A percentile compares a stretch with the other conserved stretches of the same genome.
phyloP scores from a whole-genome alignment of 2,797 vertebrate species.

The Enteromius thamalakanensis region DNA sequence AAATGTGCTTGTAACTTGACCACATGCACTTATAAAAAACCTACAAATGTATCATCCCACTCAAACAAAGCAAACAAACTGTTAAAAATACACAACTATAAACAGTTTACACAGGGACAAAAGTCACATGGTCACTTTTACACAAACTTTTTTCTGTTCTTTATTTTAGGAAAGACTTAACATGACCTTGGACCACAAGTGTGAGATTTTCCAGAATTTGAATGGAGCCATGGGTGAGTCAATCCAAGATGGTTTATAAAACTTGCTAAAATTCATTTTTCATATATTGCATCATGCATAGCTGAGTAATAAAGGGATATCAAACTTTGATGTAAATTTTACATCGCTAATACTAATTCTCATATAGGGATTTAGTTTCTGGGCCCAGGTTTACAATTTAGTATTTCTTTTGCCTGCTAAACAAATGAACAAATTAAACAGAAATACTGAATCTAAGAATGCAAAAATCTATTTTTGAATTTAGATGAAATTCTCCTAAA shows the following conservation, averaged over 20 bases:
- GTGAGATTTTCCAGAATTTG: conserved; percentile 94
- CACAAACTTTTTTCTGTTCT: conserved; percentile 29
- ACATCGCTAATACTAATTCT: background rate
- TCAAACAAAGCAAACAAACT: conserved; percentile 50
- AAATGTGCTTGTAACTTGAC: conserved; percentile 45
- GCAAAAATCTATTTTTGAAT: background rate
- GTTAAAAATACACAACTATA: conserved; percentile 40
- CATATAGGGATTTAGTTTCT: background rate
- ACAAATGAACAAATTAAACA: background rate
- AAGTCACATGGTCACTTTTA: background rate
- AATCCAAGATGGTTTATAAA: conserved; percentile 32
- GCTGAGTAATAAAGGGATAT: background rate
- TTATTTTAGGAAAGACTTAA: conserved; percentile 86
- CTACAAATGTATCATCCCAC: conserved; percentile 43
- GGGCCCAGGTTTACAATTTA: background rate
- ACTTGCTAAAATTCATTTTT: background rate
- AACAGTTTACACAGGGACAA: conserved; percentile 11
- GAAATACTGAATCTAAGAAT: background rate
- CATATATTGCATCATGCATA: background rate
- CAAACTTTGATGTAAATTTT: background rate
- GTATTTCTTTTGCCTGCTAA: background rate
- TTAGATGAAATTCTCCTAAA: conserved; percentile 94
- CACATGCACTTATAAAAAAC: conserved; percentile 43
- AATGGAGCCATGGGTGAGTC: conserved; percentile 93
- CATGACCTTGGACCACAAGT: conserved; percentile 96